These are phyloP conservation scores for Antheraea assamensis DNA, from an alignment of 2,888 invertebrate species.

Conservation along the genomic window DNA sequence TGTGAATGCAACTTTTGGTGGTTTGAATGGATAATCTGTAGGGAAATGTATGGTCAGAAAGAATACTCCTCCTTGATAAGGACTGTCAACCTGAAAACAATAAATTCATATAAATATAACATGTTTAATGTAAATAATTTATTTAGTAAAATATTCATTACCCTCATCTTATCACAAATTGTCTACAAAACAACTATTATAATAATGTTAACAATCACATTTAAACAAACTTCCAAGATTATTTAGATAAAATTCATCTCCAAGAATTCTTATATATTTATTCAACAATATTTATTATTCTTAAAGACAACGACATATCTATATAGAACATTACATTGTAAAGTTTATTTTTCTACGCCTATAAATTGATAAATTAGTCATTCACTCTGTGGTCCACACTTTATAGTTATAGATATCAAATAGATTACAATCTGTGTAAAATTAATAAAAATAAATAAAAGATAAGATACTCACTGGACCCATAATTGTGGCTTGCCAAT, in stretches of 20 bases:
- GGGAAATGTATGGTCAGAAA: conserved; percentile 99
- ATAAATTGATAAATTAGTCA: too few species aligned
- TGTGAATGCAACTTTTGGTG: conserved; percentile 99
- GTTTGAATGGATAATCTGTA: conserved; percentile 99
- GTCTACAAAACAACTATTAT: neutral
- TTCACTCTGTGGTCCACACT: too few species aligned
- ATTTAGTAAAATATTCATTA: neutral
- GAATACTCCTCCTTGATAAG: conserved; percentile 99
- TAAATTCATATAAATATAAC: conserved; percentile 28
- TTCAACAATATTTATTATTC: neutral
- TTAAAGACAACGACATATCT: neutral
- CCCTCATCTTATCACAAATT: neutral
- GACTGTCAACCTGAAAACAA: conserved; percentile 95
- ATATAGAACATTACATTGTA: too few species aligned
- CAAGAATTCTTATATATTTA: neutral
- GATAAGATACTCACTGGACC: conserved; percentile 96
- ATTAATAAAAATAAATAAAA: neutral
- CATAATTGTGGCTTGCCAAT: conserved; percentile 99
- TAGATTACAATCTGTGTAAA: neutral
- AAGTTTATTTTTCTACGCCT: too few species aligned
- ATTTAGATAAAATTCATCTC: neutral
- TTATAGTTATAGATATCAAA: neutral
- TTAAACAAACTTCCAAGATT: neutral
- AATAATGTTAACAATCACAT: neutral
- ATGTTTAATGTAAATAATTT: neutral